These are phyloP conservation scores for Chinchilla lanigera DNA, from an alignment of 2,113 vertebrate species.

Conservation along the genomic window DNA sequence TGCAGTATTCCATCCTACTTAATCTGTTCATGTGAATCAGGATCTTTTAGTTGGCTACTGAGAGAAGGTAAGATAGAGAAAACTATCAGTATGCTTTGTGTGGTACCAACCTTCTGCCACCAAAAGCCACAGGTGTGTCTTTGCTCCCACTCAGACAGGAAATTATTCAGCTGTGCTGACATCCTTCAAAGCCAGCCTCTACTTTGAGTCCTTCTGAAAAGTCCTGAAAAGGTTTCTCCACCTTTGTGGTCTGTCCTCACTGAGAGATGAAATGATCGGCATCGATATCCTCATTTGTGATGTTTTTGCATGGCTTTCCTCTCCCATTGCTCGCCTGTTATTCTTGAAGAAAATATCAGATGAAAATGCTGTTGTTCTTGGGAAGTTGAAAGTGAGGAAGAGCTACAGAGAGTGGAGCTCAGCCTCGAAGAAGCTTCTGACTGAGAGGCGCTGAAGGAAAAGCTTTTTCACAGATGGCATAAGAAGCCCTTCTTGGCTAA, in stretches of 20 bases:
- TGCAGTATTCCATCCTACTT: neutral
- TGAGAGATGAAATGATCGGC: no score
- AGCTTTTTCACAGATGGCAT: neutral
- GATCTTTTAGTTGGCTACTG: neutral
- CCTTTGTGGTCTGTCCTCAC: neutral
- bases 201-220: neutral
- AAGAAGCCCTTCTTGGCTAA: neutral
- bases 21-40: neutral
- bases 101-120: fast-evolving
- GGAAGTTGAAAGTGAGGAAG: neutral
- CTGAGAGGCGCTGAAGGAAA: neutral
- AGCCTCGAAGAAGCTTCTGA: neutral
- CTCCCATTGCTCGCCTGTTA: neutral
- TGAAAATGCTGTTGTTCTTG: neutral
- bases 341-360: neutral
- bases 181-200: neutral
- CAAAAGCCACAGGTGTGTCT: neutral
- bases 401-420: neutral
- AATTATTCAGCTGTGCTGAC: no score
- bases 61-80: neutral
- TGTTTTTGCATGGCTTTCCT: neutral
- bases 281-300: neutral
- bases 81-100: neutral
- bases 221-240: neutral
- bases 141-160: neutral